Percentiles rank a stretch among this genome's conserved stretches.
Conservation (phyloP, 2,797 vertebrate species). For the Eulemur rubriventer region DNA sequence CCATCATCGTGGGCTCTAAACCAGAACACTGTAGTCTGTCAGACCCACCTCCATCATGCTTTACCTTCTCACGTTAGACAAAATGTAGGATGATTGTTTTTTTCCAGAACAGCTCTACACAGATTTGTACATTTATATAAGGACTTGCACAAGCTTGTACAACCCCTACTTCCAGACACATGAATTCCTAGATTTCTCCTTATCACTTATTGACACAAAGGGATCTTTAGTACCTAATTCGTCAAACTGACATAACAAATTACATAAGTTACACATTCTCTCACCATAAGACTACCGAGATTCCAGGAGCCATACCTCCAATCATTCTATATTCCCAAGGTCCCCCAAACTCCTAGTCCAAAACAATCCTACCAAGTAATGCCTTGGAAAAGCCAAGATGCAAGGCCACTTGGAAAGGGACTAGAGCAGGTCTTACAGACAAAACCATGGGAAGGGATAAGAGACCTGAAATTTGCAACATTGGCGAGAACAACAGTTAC, state of each 20-base stretch:
- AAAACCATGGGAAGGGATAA: neutral
- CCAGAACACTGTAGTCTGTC: neutral
- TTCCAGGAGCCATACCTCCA: neutral
- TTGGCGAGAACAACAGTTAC: neutral
- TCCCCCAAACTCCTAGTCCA: neutral
- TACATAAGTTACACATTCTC: neutral
- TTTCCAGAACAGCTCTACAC: neutral
- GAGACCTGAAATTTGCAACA: neutral
- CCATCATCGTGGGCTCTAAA: neutral
- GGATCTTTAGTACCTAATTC: neutral
- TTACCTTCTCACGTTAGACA: neutral
- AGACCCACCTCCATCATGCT: neutral
- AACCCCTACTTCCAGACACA: neutral
- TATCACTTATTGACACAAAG: neutral
- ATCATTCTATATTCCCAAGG: neutral
- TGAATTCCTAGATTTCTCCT: conserved; percentile 7
- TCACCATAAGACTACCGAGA: neutral
- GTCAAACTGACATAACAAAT: neutral
- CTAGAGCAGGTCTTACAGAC: neutral
- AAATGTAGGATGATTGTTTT: neutral
- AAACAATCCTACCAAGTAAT: conserved; percentile 2
- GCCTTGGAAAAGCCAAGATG: neutral
- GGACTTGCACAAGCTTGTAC: neutral
- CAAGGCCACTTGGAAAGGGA: neutral
- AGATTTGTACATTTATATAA: neutral